A percentile compares a stretch with the other conserved stretches of the same genome.
phyloP scores from a whole-genome alignment of 2,113 vertebrate species.

The Epinephelus fuscoguttatus region DNA sequence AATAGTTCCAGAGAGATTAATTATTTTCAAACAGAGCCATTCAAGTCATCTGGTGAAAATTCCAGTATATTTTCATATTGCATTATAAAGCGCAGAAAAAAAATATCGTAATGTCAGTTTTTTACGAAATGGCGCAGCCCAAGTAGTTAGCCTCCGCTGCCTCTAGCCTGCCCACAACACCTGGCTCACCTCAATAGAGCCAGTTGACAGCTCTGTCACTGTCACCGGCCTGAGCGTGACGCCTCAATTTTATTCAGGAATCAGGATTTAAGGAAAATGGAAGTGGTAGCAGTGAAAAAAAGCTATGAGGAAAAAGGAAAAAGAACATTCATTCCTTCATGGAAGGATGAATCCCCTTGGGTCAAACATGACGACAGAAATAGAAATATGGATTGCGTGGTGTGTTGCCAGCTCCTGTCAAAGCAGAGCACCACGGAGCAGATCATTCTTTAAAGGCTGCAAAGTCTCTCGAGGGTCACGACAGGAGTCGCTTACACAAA shows the following conservation, averaged over 20 bases:
- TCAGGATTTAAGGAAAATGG: slow-evolving; percentile 43
- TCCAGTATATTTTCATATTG: too few relatives aligned
- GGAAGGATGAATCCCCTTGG: slow-evolving; percentile 51
- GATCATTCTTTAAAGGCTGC: slow-evolving; percentile 52
- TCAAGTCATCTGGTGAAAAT: too few relatives aligned
- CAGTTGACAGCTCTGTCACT: slow-evolving; percentile 44
- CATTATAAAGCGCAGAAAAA: too few relatives aligned
- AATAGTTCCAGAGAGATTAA: too few relatives aligned
- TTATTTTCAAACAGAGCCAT: too few relatives aligned
- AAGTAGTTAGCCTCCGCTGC: slow-evolving; percentile 1
- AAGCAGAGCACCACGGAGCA: slow-evolving; percentile 38
- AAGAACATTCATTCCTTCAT: slow-evolving; percentile 55
- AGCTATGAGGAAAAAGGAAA: slow-evolving; percentile 31
- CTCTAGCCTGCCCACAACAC: slow-evolving; percentile 9
- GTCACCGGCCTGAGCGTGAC: slow-evolving; percentile 29
- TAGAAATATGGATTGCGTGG: slow-evolving; percentile 56
- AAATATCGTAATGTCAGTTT: too few relatives aligned
- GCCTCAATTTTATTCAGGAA: slow-evolving; percentile 39
- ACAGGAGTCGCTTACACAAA: slow-evolving; percentile 17
- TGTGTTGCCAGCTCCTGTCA: slow-evolving; percentile 54
- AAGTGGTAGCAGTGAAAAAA: slow-evolving; percentile 36
- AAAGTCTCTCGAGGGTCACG: slow-evolving; percentile 9
- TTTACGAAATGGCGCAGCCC: too few relatives aligned
- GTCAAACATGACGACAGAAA: slow-evolving; percentile 65
- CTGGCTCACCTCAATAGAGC: slow-evolving; percentile 17